These are phyloP conservation scores for Cladopsammia gracilis DNA, from an alignment of 64 coral and sea anemone genomes.

Conservation along the genomic window DNA sequence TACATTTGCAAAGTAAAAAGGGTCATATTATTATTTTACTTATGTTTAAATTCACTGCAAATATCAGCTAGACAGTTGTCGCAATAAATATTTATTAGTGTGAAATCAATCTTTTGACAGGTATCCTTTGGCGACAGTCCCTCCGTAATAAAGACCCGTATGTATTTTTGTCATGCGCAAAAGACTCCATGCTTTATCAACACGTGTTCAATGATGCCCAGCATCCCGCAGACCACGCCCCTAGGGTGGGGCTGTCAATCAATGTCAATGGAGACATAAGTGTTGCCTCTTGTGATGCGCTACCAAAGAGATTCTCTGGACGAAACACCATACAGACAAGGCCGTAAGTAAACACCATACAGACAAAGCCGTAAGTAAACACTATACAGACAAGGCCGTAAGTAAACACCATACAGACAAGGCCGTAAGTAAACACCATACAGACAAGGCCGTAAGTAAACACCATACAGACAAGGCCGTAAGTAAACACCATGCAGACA, in stretches of 20 bases:
- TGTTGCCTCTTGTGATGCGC: conserved; percentile 82
- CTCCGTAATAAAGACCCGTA: conserved; percentile 79
- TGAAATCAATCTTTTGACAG: conserved; percentile 68
- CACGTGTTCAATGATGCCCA: conserved; percentile 93
- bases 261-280: conserved; percentile 89
- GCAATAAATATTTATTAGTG: too few relatives aligned
- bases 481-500: too few relatives aligned
- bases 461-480: too few relatives aligned
- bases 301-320: conserved; percentile 13
- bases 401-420: too few relatives aligned
- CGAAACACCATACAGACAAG: conserved; percentile 26
- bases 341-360: conserved; percentile 13
- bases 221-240: conserved; percentile 88
- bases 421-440: too few relatives aligned
- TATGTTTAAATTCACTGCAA: too few relatives aligned
- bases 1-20: too few relatives aligned
- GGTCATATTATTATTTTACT: too few relatives aligned
- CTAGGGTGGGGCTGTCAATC: conserved; percentile 80
- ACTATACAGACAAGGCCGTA: too few relatives aligned
- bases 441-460: too few relatives aligned
- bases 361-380: background rate
- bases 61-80: too few relatives aligned
- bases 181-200: conserved; percentile 90
- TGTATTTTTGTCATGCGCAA: conserved; percentile 91
- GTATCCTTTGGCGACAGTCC: conserved; percentile 84